phyloP scores from a whole-genome alignment of 2,797 vertebrate species.

The Ateles fusciceps region DNA sequence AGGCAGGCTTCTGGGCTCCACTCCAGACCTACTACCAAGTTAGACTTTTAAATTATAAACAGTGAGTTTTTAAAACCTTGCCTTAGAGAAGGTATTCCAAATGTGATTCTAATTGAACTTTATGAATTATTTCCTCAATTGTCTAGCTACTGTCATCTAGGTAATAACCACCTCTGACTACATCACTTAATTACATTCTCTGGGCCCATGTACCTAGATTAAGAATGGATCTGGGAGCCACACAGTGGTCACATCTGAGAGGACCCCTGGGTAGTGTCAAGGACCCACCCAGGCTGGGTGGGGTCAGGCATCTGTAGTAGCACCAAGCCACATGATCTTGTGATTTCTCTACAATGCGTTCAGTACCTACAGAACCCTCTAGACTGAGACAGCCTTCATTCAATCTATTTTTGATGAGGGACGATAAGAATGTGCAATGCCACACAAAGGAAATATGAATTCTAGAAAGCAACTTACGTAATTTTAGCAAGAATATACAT shows the following conservation, averaged over 20 bases:
- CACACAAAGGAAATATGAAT: neutral
- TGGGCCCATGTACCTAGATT: fast-evolving
- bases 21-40: neutral
- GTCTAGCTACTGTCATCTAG: neutral
- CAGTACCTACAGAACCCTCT: neutral
- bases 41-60: neutral
- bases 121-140: neutral
- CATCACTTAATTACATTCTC: neutral
- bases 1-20: neutral
- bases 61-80: neutral
- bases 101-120: neutral
- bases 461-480: neutral
- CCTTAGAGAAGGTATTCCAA: neutral
- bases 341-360: neutral
- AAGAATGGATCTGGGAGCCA: neutral
- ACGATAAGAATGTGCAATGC: neutral
- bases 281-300: neutral
- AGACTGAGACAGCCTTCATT: neutral
- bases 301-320: neutral
- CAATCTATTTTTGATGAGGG: too few relatives aligned
- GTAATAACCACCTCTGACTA: neutral
- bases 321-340: fast-evolving
- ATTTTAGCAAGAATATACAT: neutral
- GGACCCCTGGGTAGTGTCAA: neutral
- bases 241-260: neutral